phyloP scores from a whole-genome alignment of 2,797 vertebrate species.

The Balearica regulorum region DNA sequence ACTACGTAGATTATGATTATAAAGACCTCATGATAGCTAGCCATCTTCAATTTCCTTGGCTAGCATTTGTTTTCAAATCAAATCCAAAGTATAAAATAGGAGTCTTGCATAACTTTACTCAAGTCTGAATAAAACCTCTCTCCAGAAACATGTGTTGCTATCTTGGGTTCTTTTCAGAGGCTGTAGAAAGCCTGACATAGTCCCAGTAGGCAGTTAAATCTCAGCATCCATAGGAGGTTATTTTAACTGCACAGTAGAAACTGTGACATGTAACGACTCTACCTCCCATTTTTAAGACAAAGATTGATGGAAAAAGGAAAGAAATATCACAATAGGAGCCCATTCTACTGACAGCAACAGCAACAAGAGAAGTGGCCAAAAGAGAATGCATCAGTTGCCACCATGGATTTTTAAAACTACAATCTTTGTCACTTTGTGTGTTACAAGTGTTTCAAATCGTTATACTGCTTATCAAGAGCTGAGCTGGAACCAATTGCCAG shows the following conservation, averaged over 20 bases:
- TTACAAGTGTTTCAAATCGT: background rate
- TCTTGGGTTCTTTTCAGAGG: background rate
- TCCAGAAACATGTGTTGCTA: background rate
- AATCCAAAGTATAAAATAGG: background rate
- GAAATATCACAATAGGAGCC: background rate
- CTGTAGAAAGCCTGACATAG: background rate
- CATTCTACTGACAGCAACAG: background rate
- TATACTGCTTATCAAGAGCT: background rate
- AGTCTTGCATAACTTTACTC: background rate
- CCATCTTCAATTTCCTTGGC: background rate
- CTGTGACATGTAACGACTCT: background rate
- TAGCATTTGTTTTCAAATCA: background rate
- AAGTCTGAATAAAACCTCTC: background rate
- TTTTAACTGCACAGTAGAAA: background rate
- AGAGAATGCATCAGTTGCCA: background rate
- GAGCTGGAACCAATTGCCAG: background rate
- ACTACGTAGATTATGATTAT: background rate
- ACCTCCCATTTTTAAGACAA: slow-evolving; percentile 34
- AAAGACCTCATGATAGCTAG: background rate
- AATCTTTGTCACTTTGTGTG: background rate
- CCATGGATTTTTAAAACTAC: background rate
- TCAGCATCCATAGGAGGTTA: background rate
- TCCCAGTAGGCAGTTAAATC: background rate
- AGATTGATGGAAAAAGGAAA: slow-evolving; percentile 28
- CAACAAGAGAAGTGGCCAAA: background rate